These are phyloP conservation scores for Drosophila histrio DNA, from an alignment of 2,888 invertebrate genomes.

Conservation along the genomic window DNA sequence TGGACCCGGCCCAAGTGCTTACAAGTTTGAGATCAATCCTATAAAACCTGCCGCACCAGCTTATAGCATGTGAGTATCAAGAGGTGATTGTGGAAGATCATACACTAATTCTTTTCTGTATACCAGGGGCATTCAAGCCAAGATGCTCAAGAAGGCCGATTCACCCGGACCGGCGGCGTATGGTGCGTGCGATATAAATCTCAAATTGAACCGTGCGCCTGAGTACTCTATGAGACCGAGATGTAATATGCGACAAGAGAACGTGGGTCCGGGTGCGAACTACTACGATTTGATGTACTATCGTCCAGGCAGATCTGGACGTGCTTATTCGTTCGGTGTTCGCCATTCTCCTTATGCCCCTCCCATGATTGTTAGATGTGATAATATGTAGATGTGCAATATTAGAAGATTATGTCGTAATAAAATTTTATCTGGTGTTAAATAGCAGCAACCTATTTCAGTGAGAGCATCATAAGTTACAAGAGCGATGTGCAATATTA, in stretches of 20 bases:
- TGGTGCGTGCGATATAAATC: conserved; percentile 65
- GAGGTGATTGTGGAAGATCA: not conserved
- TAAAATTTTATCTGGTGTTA: conserved; percentile 6
- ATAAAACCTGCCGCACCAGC: conserved; percentile 72
- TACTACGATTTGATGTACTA: conserved; percentile 77
- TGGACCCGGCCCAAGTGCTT: conserved; percentile 81
- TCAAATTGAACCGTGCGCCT: conserved; percentile 67
- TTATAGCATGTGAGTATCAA: conserved; percentile 79
- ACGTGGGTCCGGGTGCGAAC: conserved; percentile 77
- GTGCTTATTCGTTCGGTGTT: conserved; percentile 81
- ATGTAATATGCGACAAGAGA: conserved; percentile 18
- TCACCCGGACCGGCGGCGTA: conserved; percentile 84
- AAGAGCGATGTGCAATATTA: conserved; percentile 64
- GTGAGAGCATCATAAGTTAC: too few relatives aligned
- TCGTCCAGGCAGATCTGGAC: conserved; percentile 77
- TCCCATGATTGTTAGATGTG: conserved; percentile 83
- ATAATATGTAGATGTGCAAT: conserved; percentile 78
- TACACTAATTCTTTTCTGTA: not conserved
- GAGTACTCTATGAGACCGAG: conserved; percentile 72
- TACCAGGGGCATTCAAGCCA: conserved; percentile 69
- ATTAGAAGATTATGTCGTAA: conserved; percentile 54
- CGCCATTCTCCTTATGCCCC: conserved; percentile 79
- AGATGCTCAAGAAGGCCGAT: conserved; percentile 17
- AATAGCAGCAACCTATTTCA: too few relatives aligned
- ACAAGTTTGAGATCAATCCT: conserved; percentile 64